These are phyloP conservation scores for Loris lydekkerianus DNA, from an alignment of 2,797 vertebrate species.

Conservation along the genomic window DNA sequence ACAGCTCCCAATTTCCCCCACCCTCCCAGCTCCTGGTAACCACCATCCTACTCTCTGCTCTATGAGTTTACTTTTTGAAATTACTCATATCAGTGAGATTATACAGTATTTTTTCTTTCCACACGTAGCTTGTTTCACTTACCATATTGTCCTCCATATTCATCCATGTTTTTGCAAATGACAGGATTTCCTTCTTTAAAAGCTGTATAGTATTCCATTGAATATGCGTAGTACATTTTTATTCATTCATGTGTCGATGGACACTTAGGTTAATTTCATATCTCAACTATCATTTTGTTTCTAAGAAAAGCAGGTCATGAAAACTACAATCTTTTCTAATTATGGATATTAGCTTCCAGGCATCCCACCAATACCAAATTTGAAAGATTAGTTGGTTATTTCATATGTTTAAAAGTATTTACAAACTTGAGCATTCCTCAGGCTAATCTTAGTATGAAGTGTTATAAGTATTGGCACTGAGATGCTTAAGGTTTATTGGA, in stretches of 20 bases:
- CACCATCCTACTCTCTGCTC: background rate
- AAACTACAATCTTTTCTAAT: background rate
- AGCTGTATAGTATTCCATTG: background rate
- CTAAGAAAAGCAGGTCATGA: background rate
- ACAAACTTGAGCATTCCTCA: background rate
- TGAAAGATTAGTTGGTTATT: slow-evolving; percentile 31
- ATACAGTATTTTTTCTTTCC: background rate
- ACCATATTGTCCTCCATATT: background rate
- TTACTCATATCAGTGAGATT: background rate
- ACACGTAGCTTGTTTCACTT: background rate
- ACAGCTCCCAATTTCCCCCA: background rate
- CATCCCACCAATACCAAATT: background rate
- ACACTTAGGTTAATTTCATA: background rate
- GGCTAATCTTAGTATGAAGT: background rate
- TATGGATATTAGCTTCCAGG: background rate
- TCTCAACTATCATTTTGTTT: background rate
- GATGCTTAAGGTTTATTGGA: background rate
- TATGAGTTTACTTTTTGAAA: background rate
- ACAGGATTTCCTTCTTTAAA: background rate
- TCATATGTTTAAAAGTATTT: slow-evolving; percentile 32
- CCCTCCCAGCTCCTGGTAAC: background rate
- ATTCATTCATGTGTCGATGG: background rate
- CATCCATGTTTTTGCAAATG: background rate
- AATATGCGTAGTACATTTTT: background rate
- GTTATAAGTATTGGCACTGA: background rate